A percentile compares a stretch with the other conserved stretches of the same genome.
Conservation (phyloP, 2,888 invertebrate species). For the Taphrorychus bicolor region DNA sequence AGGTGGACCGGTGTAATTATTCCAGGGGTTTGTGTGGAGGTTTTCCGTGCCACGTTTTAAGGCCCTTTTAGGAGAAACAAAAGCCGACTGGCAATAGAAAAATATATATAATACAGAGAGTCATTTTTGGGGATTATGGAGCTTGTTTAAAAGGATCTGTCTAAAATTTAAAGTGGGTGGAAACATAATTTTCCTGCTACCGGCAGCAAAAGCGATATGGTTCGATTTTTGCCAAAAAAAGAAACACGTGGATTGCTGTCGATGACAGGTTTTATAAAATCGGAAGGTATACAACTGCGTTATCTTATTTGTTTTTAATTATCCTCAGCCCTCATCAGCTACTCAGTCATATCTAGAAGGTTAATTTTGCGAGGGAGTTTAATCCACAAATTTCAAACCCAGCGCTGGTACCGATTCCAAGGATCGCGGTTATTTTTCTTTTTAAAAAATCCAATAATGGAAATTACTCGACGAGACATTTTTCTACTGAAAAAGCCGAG, state of each 20-base stretch:
- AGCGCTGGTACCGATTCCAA: slow-evolving; percentile 4
- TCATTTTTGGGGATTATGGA: too few species aligned
- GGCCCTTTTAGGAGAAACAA: background rate
- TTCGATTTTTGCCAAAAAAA: background rate
- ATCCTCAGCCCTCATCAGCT: background rate
- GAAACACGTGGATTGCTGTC: background rate
- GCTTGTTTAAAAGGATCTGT: too few species aligned
- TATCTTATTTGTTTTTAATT: slow-evolving; percentile 10
- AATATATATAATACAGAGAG: too few species aligned
- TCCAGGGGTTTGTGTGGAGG: background rate
- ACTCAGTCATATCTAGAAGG: slow-evolving; percentile 3
- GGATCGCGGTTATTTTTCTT: slow-evolving; percentile 9
- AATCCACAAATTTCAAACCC: slow-evolving; percentile 13
- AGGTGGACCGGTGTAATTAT: background rate
- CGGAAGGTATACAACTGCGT: background rate
- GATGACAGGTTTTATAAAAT: slow-evolving; percentile 1
- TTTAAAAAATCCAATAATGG: slow-evolving; percentile 16
- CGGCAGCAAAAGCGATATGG: too few species aligned
- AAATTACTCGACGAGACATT: slow-evolving; percentile 4
- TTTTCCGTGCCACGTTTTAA: background rate
- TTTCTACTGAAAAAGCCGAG: background rate
- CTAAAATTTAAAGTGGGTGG: too few species aligned
- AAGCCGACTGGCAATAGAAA: background rate
- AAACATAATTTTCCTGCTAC: too few species aligned
- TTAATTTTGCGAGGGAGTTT: slow-evolving; percentile 7